Percentiles rank a stretch among this genome's conserved stretches.
These are phyloP conservation scores for Oreochromis grahami DNA, from an alignment of 2,797 vertebrate genomes.

Conservation along the genomic window DNA sequence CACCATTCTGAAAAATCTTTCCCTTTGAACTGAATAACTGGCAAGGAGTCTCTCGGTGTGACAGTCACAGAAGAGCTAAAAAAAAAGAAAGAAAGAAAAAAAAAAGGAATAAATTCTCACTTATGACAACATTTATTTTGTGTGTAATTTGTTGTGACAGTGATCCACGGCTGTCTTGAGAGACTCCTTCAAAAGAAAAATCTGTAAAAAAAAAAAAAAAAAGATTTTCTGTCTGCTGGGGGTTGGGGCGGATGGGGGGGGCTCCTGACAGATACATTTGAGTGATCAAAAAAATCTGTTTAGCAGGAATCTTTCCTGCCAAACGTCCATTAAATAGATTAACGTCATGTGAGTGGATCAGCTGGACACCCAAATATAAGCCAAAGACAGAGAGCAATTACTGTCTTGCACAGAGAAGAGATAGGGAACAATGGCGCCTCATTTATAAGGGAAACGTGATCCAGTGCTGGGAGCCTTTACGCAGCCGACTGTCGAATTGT, in stretches of 20 bases:
- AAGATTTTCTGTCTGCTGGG: slow-evolving; percentile 1
- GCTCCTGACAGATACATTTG: slow-evolving; percentile 55
- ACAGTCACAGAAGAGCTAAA: slow-evolving; percentile 23
- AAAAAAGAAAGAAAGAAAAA: not conserved
- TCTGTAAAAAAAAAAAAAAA: not conserved
- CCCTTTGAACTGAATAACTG: slow-evolving; percentile 61
- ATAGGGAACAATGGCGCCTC: slow-evolving; percentile 69
- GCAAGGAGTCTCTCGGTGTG: slow-evolving; percentile 48
- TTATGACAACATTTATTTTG: slow-evolving; percentile 56
- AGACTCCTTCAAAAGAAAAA: slow-evolving; percentile 11
- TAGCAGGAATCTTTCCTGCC: slow-evolving; percentile 54
- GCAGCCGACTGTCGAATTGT: slow-evolving; percentile 50
- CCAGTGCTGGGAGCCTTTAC: slow-evolving; percentile 49
- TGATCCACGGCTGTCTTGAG: slow-evolving; percentile 43
- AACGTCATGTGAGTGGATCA: slow-evolving; percentile 71
- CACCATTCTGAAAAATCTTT: slow-evolving; percentile 52
- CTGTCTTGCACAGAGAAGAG: slow-evolving; percentile 54
- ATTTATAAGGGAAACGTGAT: slow-evolving; percentile 71
- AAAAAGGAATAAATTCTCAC: slow-evolving; percentile 20
- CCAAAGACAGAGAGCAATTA: slow-evolving; percentile 66
- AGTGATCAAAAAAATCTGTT: slow-evolving; percentile 57
- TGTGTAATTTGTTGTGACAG: slow-evolving; percentile 57
- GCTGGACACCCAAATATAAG: slow-evolving; percentile 71
- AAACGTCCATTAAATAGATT: slow-evolving; percentile 73
- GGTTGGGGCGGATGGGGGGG: not conserved